Percentiles rank a stretch among this genome's conserved stretches.
Conservation (phyloP, 2,797 vertebrate genomes). For the Coluber constrictor region DNA sequence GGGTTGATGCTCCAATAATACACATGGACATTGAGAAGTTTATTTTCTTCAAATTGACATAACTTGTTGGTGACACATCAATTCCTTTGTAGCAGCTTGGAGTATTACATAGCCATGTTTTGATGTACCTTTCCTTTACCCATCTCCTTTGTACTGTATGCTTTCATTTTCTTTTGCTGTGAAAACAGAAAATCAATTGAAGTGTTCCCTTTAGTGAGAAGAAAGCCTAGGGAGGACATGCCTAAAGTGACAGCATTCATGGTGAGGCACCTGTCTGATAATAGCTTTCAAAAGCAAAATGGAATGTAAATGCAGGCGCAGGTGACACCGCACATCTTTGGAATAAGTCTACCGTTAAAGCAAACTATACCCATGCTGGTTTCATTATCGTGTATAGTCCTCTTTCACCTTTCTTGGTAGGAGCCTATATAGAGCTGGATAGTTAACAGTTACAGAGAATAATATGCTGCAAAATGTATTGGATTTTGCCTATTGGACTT, state of each 20-base stretch:
- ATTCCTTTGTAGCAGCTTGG: background rate
- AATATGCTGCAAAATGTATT: slow-evolving; percentile 56
- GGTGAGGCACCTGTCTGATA: slow-evolving; percentile 59
- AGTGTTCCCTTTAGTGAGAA: slow-evolving; percentile 24
- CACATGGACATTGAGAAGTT: background rate
- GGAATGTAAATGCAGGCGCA: slow-evolving; percentile 61
- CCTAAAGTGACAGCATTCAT: slow-evolving; percentile 52
- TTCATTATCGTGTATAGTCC: slow-evolving; percentile 65
- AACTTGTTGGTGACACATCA: background rate
- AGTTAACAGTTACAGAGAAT: slow-evolving; percentile 57
- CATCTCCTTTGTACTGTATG: background rate
- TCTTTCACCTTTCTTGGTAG: slow-evolving; percentile 66
- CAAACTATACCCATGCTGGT: slow-evolving; percentile 63
- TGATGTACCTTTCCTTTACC: background rate
- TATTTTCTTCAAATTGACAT: slow-evolving; percentile 9
- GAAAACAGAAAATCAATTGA: slow-evolving; percentile 17
- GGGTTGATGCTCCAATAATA: background rate
- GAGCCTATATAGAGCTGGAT: slow-evolving; percentile 44
- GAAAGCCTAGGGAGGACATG: slow-evolving; percentile 38
- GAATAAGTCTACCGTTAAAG: slow-evolving; percentile 59
- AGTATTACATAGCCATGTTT: background rate
- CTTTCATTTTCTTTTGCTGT: background rate
- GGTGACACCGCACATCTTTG: slow-evolving; percentile 54
- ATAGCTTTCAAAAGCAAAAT: slow-evolving; percentile 60
- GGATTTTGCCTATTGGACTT: slow-evolving; percentile 44